These are phyloP conservation scores for Calliphora vicina DNA, from an alignment of 1,140 invertebrate species.

Conservation along the genomic window DNA sequence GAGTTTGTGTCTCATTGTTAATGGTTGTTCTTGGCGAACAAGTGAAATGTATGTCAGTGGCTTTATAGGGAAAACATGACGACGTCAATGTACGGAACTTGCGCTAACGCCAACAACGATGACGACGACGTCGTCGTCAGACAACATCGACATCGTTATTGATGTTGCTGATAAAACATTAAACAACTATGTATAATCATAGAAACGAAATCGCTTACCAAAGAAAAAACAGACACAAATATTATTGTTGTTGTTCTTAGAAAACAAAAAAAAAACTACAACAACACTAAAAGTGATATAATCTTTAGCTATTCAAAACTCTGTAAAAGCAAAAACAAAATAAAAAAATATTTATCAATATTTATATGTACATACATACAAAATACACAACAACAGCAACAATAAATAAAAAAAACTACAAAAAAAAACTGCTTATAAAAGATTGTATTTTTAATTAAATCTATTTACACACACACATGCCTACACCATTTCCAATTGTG, in stretches of 20 bases:
- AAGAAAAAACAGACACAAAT: neutral
- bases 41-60: conserved; percentile 12
- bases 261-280: neutral
- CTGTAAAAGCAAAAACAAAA: neutral
- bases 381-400: neutral
- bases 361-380: neutral
- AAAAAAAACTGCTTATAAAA: neutral
- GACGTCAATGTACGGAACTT: neutral
- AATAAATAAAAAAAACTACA: neutral
- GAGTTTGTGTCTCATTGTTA: neutral
- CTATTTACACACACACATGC: neutral
- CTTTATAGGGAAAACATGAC: neutral
- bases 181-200: neutral
- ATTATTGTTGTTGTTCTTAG: neutral
- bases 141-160: neutral
- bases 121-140: neutral
- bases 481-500: neutral
- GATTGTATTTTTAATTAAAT: neutral
- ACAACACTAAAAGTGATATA: neutral
- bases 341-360: neutral
- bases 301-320: neutral
- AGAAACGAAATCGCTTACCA: neutral
- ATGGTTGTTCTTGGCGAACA: neutral
- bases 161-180: neutral
- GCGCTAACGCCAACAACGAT: neutral